Evolutionary conservation across 2,888 invertebrate species (phyloP).

Genomic region (Therioaphis trifolii): DNA sequence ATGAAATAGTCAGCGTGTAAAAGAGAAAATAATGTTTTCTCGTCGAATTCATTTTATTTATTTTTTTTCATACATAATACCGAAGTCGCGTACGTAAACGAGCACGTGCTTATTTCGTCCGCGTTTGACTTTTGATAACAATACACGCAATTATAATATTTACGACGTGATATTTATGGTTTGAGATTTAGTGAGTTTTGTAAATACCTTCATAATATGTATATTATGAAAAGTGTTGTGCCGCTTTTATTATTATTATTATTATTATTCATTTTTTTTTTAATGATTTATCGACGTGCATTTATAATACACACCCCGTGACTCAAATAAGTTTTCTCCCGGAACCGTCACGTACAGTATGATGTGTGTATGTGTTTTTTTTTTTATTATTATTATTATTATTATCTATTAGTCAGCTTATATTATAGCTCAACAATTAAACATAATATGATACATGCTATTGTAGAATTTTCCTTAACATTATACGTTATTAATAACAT

Average conservation of each 20-base stretch:
- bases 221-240: conserved; percentile 2
- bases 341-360: neutral
- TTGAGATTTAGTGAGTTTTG: conserved; percentile 33
- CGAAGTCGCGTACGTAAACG: conserved; percentile 2
- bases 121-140: conserved; percentile 40
- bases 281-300: conserved; percentile 19
- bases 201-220: neutral
- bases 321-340: conserved; percentile 7
- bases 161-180: conserved; percentile 36
- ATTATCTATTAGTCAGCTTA: too few species aligned
- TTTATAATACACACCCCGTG: neutral
- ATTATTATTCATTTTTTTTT: too few species aligned
- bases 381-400: too few species aligned
- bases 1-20: neutral
- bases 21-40: conserved; percentile 1
- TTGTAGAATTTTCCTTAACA: too few species aligned
- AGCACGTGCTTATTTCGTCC: conserved; percentile 4
- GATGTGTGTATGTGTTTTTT: neutral
- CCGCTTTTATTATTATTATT: too few species aligned
- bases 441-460: too few species aligned
- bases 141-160: conserved; percentile 26
- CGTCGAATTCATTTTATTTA: conserved; percentile 1
- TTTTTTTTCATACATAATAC: neutral
- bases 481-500: too few species aligned
- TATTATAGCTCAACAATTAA: too few species aligned